Evolutionary conservation across 1,140 invertebrate species (phyloP), one percentile per base, ranked within the genome.

Genomic region (Idris sp.): DNA sequence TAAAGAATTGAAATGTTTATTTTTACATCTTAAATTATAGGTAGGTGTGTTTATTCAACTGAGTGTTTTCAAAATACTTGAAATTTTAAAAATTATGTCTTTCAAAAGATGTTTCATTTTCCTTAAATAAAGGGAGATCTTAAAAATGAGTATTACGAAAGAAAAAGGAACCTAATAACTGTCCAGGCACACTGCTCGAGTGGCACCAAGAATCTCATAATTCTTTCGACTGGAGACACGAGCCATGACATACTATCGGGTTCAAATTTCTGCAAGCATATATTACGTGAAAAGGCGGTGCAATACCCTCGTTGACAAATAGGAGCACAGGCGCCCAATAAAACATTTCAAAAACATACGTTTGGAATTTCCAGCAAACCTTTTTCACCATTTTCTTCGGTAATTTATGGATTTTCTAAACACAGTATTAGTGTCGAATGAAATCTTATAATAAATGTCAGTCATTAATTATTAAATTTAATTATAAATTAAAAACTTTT

Each of bases 191-290:
- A n/a, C 33, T 11, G 11, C 33, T 15, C 26, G 10, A 54, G 31
- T 62, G 67, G 67, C 56, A 62, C 68, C 51, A 43, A 38, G 41
- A 54, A 4, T 35, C 22, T n/a, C 31, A 73, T 73, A 65, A 73
- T 59, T 73, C 14, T 44, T 11, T 7, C 7, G 10, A 9, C 36
- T 41, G 38, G 14, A 64, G 69, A 73, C 61, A 61, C 61, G 61
- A 67, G 69, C 43, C 49, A 31, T 58, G 68, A 44, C 36, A 18
- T 41, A 8, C 13, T 22, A 58, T 41, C 40, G 19, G 38, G 10
- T 8, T 73, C 59, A 25, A 48, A 64, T 73, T 73, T 72, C 68
- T 72, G 59, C 58, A 59, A 43, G 58, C 19, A 31, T 38, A n/a
- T 26, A 49, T 38, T 10, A 53, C 30, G 43, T 41, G 22, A 43